Conservation (phyloP, 2,113 vertebrate species). For the Istiophorus platypterus region DNA sequence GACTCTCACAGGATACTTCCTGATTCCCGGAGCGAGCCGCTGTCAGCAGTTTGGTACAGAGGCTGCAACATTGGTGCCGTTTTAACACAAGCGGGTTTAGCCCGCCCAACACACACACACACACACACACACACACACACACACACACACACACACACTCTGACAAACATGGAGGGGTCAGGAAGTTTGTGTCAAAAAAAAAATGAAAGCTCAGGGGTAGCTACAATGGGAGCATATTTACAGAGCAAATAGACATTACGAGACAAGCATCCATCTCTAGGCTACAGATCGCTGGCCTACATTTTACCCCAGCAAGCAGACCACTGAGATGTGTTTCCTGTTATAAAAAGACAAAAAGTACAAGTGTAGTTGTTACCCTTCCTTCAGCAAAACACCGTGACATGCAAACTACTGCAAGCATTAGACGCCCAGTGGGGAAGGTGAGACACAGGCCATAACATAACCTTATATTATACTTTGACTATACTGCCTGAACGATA, state of each 20-base stretch:
- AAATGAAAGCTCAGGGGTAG: conserved; percentile 14
- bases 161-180: conserved; percentile 47
- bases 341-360: conserved; percentile 2
- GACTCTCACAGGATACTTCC: conserved; percentile 50
- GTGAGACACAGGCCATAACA: background rate
- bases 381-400: conserved; percentile 1
- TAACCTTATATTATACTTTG: background rate
- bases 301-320: conserved; percentile 26
- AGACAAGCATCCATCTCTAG: conserved; percentile 4
- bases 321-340: conserved; percentile 46
- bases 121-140: too few species aligned
- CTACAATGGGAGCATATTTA: conserved; percentile 38
- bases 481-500: background rate
- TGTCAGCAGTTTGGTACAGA: conserved; percentile 51
- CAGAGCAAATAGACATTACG: conserved; percentile 61
- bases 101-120: too few species aligned
- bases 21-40: conserved; percentile 50
- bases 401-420: background rate
- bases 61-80: background rate
- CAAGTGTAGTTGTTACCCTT: background rate
- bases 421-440: background rate
- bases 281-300: conserved; percentile 12
- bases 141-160: too few species aligned
- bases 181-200: conserved; percentile 24
- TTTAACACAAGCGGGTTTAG: background rate